Evolutionary conservation across 2,797 vertebrate species (phyloP).

Genomic region (Megalops cyprinoides): DNA sequence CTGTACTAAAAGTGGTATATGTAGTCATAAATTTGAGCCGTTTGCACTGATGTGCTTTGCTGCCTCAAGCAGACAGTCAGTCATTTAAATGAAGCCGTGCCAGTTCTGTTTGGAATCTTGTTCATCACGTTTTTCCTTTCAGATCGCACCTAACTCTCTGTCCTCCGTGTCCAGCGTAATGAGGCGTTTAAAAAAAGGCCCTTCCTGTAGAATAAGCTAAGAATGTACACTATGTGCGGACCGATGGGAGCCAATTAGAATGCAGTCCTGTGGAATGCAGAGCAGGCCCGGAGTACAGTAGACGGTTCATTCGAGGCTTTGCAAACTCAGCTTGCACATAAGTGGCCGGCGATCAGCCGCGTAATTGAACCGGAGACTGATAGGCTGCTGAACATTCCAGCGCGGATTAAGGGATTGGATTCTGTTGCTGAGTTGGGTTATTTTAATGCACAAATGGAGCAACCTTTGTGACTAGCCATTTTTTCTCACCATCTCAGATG

Average conservation of each 20-base stretch:
- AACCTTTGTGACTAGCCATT: slow-evolving; percentile 61
- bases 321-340: neutral
- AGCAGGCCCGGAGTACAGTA: neutral
- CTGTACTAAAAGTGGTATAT: too few relatives aligned
- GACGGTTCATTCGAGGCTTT: neutral
- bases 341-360: slow-evolving; percentile 45
- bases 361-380: slow-evolving; percentile 70
- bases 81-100: too few relatives aligned
- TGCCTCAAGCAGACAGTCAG: too few relatives aligned
- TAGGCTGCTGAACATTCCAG: slow-evolving; percentile 69
- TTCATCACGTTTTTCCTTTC: too few relatives aligned
- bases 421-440: slow-evolving; percentile 67
- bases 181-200: slow-evolving; percentile 3
- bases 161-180: too few relatives aligned
- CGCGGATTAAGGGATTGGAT: slow-evolving; percentile 77
- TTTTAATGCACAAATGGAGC: slow-evolving; percentile 58
- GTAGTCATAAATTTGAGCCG: too few relatives aligned
- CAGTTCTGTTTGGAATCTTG: too few relatives aligned
- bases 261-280: neutral
- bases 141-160: too few relatives aligned
- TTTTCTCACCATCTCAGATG: slow-evolving; percentile 41
- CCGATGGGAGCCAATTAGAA: slow-evolving; percentile 9
- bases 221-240: neutral
- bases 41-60: too few relatives aligned
- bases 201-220: neutral